These are phyloP conservation scores for Phasia obesa DNA, from an alignment of 2,888 invertebrate genomes.

Conservation along the genomic window DNA sequence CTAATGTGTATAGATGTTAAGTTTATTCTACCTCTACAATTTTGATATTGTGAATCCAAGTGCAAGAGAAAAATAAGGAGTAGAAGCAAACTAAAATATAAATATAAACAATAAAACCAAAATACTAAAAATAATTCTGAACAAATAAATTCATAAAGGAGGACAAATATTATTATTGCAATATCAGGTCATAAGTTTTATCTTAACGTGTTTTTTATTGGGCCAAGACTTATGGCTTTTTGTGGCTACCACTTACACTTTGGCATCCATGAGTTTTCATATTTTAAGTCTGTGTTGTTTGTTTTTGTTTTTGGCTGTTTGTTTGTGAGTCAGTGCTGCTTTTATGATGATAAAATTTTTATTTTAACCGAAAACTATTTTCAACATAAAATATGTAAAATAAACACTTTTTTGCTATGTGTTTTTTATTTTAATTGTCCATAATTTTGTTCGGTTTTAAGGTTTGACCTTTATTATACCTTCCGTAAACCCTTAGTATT, in stretches of 20 bases:
- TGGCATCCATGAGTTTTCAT: slow-evolving; percentile 22
- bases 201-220: slow-evolving; percentile 43
- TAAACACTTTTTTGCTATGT: neutral
- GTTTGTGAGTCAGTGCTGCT: neutral
- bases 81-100: neutral
- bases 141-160: slow-evolving; percentile 30
- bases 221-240: slow-evolving; percentile 57
- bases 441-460: slow-evolving; percentile 16
- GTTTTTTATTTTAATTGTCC: slow-evolving; percentile 2
- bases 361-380: slow-evolving; percentile 30
- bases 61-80: neutral
- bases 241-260: slow-evolving; percentile 26
- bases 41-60: no score
- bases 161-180: slow-evolving; percentile 53
- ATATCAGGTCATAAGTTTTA: slow-evolving; percentile 55
- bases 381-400: slow-evolving; percentile 19
- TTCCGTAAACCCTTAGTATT: neutral
- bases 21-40: no score
- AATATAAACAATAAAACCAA: neutral
- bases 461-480: neutral
- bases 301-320: neutral
- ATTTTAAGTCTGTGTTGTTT: neutral
- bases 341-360: slow-evolving; percentile 22
- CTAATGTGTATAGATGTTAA: no score
- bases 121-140: neutral